These are phyloP conservation scores for Equus quagga DNA, from an alignment of 2,113 vertebrate genomes.

Conservation along the genomic window DNA sequence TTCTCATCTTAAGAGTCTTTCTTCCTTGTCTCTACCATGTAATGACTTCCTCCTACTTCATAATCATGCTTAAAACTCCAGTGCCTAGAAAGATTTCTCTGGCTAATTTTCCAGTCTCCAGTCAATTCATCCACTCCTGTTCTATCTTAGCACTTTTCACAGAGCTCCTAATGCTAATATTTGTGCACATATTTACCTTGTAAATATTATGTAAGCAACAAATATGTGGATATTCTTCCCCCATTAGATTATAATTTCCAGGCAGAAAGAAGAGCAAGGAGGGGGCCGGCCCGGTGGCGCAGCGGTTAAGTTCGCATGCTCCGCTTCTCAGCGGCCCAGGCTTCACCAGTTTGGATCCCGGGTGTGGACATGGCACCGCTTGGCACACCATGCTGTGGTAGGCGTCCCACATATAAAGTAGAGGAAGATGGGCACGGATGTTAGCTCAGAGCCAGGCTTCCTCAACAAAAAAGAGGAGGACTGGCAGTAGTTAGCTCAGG, in stretches of 20 bases:
- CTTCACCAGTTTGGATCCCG: no score
- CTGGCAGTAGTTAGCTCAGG: no score
- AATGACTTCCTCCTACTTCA: not conserved
- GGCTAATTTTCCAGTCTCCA: not conserved
- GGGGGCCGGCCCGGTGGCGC: no score
- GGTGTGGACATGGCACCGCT: no score
- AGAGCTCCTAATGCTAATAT: not conserved
- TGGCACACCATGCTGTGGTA: no score
- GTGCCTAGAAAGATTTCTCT: not conserved
- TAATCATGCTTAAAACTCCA: not conserved
- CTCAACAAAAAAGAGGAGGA: no score
- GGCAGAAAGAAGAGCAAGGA: not conserved
- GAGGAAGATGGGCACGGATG: no score
- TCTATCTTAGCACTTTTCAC: not conserved
- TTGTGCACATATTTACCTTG: not conserved
- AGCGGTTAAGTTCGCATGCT: no score
- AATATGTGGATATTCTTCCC: not conserved
- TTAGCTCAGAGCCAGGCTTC: no score
- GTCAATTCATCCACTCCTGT: not conserved
- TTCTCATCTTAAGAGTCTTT: not conserved
- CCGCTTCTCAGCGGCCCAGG: no score
- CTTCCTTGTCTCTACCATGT: not conserved
- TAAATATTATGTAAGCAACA: not conserved
- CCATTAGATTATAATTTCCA: not conserved
- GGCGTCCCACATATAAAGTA: no score